These are phyloP conservation scores for Melierax canorus DNA, from an alignment of 2,113 vertebrate genomes.

Conservation along the genomic window DNA sequence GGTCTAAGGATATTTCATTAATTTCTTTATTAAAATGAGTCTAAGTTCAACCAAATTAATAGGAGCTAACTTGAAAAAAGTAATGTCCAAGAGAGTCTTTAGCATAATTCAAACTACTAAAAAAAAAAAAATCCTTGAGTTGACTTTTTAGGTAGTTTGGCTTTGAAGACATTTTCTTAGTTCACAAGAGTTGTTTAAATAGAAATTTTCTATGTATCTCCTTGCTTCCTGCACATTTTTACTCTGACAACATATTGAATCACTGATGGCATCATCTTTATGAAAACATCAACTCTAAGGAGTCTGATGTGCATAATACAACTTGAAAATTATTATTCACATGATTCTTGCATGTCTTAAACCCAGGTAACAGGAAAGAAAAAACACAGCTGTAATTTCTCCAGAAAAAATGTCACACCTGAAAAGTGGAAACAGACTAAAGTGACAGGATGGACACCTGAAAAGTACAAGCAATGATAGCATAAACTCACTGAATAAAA, in stretches of 20 bases:
- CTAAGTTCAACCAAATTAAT: background rate
- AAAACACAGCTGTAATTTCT: background rate
- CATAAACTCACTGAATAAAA: background rate
- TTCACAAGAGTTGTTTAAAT: background rate
- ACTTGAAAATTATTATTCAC: background rate
- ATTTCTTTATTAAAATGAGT: background rate
- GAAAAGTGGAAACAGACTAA: background rate
- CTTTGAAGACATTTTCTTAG: background rate
- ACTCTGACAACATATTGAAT: background rate
- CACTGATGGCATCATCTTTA: background rate
- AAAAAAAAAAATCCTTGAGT: background rate
- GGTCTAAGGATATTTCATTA: background rate
- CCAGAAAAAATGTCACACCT: background rate
- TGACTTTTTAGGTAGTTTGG: background rate
- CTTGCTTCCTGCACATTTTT: background rate
- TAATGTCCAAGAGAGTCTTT: background rate
- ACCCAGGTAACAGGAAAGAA: background rate
- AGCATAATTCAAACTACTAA: background rate
- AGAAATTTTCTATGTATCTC: background rate
- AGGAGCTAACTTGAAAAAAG: background rate
- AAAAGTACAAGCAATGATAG: background rate
- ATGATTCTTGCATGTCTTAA: background rate
- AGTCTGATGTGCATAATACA: background rate
- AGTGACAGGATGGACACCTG: background rate
- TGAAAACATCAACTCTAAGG: background rate